These are phyloP conservation scores for Chelon labrosus DNA, from an alignment of 2,797 vertebrate genomes.

Conservation along the genomic window DNA sequence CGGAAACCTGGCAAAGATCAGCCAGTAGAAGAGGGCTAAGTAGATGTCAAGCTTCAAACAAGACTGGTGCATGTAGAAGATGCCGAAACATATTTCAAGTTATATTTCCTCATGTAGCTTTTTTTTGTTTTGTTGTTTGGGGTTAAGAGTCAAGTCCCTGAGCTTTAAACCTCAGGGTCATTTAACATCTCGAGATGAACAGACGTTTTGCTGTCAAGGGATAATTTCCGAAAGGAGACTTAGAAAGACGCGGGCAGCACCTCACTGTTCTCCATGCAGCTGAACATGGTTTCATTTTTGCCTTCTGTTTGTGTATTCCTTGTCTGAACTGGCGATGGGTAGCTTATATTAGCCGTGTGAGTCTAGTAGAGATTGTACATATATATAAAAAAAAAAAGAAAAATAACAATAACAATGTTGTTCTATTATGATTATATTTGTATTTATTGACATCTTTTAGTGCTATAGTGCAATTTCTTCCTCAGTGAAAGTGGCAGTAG, in stretches of 20 bases:
- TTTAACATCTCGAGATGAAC: slow-evolving; percentile 24
- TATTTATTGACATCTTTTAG: slow-evolving; percentile 74
- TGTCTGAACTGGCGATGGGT: slow-evolving; percentile 53
- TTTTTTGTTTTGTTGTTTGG: slow-evolving; percentile 33
- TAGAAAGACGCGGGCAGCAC: slow-evolving; percentile 21
- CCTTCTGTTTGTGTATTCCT: slow-evolving; percentile 51
- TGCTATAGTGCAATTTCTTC: slow-evolving; percentile 62
- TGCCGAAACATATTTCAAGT: neutral
- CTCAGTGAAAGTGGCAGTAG: slow-evolving; percentile 54
- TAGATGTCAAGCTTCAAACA: slow-evolving; percentile 22
- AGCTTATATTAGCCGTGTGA: slow-evolving; percentile 69
- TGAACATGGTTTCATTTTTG: slow-evolving; percentile 37
- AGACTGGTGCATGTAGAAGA: slow-evolving; percentile 2
- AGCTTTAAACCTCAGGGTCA: slow-evolving; percentile 22
- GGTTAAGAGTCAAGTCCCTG: slow-evolving; percentile 19
- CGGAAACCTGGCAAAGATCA: neutral
- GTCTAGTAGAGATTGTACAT: slow-evolving; percentile 74
- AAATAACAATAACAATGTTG: slow-evolving; percentile 27
- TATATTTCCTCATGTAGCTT: slow-evolving; percentile 38
- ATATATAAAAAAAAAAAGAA: slow-evolving; percentile 36
- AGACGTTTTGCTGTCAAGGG: slow-evolving; percentile 12
- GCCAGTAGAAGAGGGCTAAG: neutral
- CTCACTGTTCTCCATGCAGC: slow-evolving; percentile 62
- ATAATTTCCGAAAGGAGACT: slow-evolving; percentile 1
- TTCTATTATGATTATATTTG: slow-evolving; percentile 77